Percentiles rank a stretch among this genome's conserved stretches.
Evolutionary conservation across 2,797 vertebrate genomes (phyloP).

Genomic region (Pangasius djambal): DNA sequence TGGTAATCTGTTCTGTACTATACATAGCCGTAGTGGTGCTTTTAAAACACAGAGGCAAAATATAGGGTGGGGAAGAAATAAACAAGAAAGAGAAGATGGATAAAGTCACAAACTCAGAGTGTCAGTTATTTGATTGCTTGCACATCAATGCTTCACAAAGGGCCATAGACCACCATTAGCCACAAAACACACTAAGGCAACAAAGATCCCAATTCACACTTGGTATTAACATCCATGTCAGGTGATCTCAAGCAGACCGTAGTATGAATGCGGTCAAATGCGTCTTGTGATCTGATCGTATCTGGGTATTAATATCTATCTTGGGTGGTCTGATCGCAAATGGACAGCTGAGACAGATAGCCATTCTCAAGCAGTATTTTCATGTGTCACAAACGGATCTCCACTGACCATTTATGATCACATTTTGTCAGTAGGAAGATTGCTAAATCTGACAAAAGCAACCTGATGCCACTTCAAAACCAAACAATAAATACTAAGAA

Average conservation of each 20-base stretch:
- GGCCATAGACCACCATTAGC: not conserved
- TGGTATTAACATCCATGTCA: not conserved
- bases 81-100: conserved; percentile 6
- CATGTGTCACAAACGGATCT: not conserved
- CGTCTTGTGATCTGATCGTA: not conserved
- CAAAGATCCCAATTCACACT: not conserved
- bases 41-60: not conserved
- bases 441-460: not conserved
- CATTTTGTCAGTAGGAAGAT: not conserved
- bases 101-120: not conserved
- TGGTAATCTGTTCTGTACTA: not conserved
- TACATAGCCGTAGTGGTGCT: not conserved
- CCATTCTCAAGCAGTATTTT: not conserved
- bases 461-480: not conserved
- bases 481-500: not conserved
- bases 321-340: not conserved
- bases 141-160: not conserved
- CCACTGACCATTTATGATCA: not conserved
- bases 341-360: not conserved
- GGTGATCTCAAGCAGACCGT: not conserved
- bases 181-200: not conserved
- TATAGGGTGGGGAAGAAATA: no score
- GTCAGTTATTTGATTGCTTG: conserved; percentile 7
- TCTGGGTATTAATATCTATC: not conserved
- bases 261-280: not conserved